A percentile compares a stretch with the other conserved stretches of the same genome.
phyloP scores from a whole-genome alignment of 2,797 vertebrate species.

The Xenopus petersii region DNA sequence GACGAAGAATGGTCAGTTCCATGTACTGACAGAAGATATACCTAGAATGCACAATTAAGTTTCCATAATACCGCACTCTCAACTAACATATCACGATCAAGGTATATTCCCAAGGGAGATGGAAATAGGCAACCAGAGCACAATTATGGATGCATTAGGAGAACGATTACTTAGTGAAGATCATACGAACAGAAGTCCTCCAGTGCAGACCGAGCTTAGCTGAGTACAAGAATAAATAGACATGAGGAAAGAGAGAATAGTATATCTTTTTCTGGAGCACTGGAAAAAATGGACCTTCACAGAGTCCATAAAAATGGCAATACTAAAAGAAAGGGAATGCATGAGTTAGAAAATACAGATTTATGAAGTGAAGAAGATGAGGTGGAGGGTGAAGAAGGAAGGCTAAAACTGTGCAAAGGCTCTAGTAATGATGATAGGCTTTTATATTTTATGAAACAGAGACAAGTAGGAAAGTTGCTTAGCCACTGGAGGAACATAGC shows the following conservation, averaged over 20 bases:
- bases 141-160: constrained; percentile 53
- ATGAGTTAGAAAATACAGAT: constrained; percentile 46
- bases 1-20: constrained; percentile 43
- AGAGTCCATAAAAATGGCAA: constrained; percentile 66
- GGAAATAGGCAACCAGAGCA: constrained; percentile 60
- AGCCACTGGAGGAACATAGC: constrained; percentile 87
- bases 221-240: constrained; percentile 77
- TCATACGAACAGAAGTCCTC: constrained; percentile 67
- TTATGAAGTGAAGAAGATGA: constrained; percentile 51
- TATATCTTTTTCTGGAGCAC: constrained; percentile 89
- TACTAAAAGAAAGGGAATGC: constrained; percentile 52
- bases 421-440: constrained; percentile 76
- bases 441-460: constrained; percentile 79
- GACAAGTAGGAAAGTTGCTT: constrained; percentile 81
- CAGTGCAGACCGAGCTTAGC: constrained; percentile 75
- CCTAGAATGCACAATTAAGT: constrained; percentile 62
- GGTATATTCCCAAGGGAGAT: constrained; percentile 56
- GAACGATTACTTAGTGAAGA: constrained; percentile 65
- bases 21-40: constrained; percentile 51
- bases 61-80: constrained; percentile 56
- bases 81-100: constrained; percentile 56
- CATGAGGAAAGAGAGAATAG: constrained; percentile 85
- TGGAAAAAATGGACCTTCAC: constrained; percentile 86
- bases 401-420: constrained; percentile 44
- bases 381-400: constrained; percentile 1